A percentile compares a stretch with the other conserved stretches of the same genome.
Conservation (phyloP, 2,113 vertebrate species). For the Lagenorhynchus albirostris region DNA sequence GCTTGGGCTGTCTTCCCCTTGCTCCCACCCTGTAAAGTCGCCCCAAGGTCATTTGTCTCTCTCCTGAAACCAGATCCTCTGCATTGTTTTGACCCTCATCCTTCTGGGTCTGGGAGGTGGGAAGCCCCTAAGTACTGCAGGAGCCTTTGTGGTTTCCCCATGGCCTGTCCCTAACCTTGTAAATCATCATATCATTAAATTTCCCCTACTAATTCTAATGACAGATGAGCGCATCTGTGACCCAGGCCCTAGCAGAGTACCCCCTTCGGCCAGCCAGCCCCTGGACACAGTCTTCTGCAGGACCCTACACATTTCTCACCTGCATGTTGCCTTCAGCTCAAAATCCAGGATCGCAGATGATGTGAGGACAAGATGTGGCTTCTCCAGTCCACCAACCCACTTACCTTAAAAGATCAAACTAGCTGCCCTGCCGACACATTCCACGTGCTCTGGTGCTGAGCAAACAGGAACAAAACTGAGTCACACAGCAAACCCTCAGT, state of each 20-base stretch:
- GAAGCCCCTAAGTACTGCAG: accelerated
- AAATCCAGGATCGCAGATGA: neutral
- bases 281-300: accelerated
- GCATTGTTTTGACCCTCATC: accelerated
- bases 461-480: accelerated
- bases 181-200: accelerated
- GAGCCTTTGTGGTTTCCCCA: neutral
- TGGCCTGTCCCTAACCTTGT: neutral
- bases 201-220: neutral
- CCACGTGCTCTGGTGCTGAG: accelerated
- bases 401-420: neutral
- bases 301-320: neutral
- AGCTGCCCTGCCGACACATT: accelerated
- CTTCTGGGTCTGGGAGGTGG: neutral
- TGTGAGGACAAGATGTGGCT: accelerated
- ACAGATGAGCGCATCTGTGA: accelerated
- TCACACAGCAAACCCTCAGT: neutral
- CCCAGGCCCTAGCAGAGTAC: accelerated
- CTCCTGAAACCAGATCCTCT: too few species aligned
- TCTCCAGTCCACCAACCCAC: neutral
- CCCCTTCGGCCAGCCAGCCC: too few species aligned
- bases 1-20: accelerated
- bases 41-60: neutral
- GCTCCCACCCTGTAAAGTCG: neutral
- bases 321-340: neutral